Conservation (phyloP, 2,797 vertebrate species). For the Masticophis lateralis region DNA sequence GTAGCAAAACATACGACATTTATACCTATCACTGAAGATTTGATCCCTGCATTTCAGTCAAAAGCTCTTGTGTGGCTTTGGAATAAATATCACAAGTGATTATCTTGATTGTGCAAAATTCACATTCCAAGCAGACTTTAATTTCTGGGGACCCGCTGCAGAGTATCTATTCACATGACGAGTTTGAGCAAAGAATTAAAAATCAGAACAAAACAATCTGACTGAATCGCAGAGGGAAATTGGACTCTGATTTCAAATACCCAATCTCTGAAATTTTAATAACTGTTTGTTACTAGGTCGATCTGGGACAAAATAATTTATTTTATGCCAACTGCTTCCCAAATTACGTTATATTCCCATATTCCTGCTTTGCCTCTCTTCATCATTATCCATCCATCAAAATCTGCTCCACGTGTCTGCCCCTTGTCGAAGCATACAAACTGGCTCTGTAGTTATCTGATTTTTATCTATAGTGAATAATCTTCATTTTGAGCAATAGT, state of each 20-base stretch:
- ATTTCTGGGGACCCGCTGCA: neutral
- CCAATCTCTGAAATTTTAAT: neutral
- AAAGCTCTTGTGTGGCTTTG: neutral
- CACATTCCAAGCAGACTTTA: neutral
- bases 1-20: neutral
- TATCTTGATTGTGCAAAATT: neutral
- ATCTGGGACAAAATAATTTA: neutral
- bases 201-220: neutral
- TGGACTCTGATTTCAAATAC: neutral
- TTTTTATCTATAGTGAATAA: conserved; percentile 11
- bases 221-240: neutral
- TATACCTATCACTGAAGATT: neutral
- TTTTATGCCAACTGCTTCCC: neutral
- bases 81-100: neutral
- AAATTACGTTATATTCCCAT: neutral
- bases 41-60: neutral
- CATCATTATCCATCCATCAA: neutral
- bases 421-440: conserved; percentile 16
- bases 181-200: neutral
- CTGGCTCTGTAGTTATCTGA: neutral
- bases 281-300: neutral
- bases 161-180: neutral
- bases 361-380: neutral
- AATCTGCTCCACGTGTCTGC: conserved; percentile 23
- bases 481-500: conserved; percentile 5